Conservation (phyloP, 2,797 vertebrate genomes). For the Sciaenops ocellatus region DNA sequence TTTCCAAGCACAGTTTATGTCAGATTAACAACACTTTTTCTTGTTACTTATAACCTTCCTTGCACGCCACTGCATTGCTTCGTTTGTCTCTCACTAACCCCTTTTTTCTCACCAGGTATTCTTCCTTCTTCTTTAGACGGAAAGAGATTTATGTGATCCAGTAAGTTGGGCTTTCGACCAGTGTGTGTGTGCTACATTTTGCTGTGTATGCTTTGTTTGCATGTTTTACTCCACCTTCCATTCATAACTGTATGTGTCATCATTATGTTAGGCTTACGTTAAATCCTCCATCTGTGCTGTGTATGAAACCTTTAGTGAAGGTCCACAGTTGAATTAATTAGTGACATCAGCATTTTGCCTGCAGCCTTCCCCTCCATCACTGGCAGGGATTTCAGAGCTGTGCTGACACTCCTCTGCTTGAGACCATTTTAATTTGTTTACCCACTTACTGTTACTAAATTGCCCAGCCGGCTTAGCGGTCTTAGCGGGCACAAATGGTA, state of each 20-base stretch:
- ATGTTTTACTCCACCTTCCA: slow-evolving; percentile 15
- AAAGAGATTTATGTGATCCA: slow-evolving; percentile 99
- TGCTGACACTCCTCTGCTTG: slow-evolving; percentile 45
- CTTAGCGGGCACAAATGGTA: slow-evolving; percentile 44
- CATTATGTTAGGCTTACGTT: slow-evolving; percentile 24
- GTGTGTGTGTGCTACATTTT: slow-evolving; percentile 39
- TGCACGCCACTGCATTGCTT: slow-evolving; percentile 55
- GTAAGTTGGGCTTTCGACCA: slow-evolving; percentile 89
- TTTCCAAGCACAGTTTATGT: slow-evolving; percentile 1
- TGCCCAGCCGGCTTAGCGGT: slow-evolving; percentile 41
- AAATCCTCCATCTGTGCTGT: slow-evolving; percentile 28
- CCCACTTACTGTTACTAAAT: slow-evolving; percentile 57
- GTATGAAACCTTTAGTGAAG: slow-evolving; percentile 25
- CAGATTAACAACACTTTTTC: slow-evolving; percentile 26
- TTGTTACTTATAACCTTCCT: slow-evolving; percentile 29
- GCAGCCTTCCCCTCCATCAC: slow-evolving; percentile 39
- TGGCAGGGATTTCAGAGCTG: slow-evolving; percentile 33
- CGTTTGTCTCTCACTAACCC: slow-evolving; percentile 64
- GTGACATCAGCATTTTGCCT: slow-evolving; percentile 31
- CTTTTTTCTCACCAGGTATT: slow-evolving; percentile 95
- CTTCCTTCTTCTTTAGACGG: slow-evolving; percentile 99
- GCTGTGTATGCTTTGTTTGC: slow-evolving; percentile 30
- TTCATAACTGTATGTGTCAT: slow-evolving; percentile 2
- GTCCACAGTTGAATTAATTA: slow-evolving; percentile 27
- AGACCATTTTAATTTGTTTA: slow-evolving; percentile 71